phyloP scores from a whole-genome alignment of 2,113 vertebrate species.

The Anas platyrhynchos region DNA sequence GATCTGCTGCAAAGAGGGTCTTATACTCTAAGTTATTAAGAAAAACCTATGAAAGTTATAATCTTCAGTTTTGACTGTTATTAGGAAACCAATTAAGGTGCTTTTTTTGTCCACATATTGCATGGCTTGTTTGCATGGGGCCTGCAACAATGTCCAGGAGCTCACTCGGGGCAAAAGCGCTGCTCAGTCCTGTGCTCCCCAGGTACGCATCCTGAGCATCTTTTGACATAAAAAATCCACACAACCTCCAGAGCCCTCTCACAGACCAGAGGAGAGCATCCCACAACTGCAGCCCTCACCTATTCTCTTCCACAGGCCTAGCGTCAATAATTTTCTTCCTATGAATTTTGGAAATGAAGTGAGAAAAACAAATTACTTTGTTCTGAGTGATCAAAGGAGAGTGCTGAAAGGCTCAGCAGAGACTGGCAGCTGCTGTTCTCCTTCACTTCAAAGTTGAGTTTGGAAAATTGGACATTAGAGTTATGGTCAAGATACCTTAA shows the following conservation, averaged over 20 bases:
- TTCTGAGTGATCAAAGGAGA: neutral
- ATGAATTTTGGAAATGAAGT: neutral
- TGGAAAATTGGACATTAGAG: neutral
- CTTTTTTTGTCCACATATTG: neutral
- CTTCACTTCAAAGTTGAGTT: neutral
- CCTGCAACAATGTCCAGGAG: neutral
- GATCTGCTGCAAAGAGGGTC: neutral
- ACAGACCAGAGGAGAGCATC: neutral
- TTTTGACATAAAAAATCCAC: neutral
- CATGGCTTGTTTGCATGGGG: neutral
- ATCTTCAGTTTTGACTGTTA: neutral
- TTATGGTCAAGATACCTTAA: neutral
- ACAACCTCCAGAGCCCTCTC: rapidly evolving
- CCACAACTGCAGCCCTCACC: neutral
- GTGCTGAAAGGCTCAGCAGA: neutral
- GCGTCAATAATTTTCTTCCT: neutral
- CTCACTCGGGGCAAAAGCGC: neutral
- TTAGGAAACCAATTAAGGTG: neutral
- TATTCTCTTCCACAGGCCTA: neutral
- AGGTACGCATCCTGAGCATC: neutral
- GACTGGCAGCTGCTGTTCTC: neutral
- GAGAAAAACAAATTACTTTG: neutral
- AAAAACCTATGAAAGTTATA: neutral
- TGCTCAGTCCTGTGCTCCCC: neutral
- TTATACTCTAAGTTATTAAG: neutral